Conservation (phyloP, 2,888 invertebrate species). For the Scaptomyza reducta region DNA sequence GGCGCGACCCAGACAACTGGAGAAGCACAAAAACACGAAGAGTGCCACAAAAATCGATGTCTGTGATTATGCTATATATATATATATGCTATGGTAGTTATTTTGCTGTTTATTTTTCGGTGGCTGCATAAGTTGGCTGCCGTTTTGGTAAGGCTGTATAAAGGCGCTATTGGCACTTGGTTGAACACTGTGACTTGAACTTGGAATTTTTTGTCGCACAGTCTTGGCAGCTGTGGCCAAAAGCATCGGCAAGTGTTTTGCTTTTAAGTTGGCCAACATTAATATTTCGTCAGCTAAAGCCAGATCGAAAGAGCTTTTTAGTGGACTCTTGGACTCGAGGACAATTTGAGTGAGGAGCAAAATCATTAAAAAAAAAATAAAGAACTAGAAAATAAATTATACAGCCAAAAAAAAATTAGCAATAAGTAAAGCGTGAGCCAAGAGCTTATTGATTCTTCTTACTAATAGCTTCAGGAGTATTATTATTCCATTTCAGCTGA, state of each 20-base stretch:
- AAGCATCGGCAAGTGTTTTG: conserved; percentile 55
- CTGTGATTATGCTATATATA: conserved; percentile 40
- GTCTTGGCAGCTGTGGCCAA: conserved; percentile 71
- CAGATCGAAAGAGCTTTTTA: neutral
- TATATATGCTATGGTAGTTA: conserved; percentile 15
- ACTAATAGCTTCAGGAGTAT: neutral
- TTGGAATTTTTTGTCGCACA: conserved; percentile 44
- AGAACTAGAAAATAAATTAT: neutral
- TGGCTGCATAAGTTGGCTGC: conserved; percentile 40
- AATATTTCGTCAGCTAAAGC: conserved; percentile 38
- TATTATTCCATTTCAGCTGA: neutral
- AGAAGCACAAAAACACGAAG: conserved; percentile 1
- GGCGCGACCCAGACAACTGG: conserved; percentile 39
- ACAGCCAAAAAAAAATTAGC: neutral
- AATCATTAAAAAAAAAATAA: conserved; percentile 1
- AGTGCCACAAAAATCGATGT: conserved; percentile 21
- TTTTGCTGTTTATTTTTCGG: conserved; percentile 33
- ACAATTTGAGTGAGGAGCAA: neutral
- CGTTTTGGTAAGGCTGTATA: conserved; percentile 44
- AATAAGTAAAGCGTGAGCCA: neutral
- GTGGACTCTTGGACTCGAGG: conserved; percentile 2
- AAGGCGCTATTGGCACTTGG: conserved; percentile 55
- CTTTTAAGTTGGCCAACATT: conserved; percentile 63
- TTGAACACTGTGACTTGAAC: conserved; percentile 45
- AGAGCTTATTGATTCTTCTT: too few relatives aligned